phyloP scores from a whole-genome alignment of 2,888 invertebrate genomes.

The Drosophila emarginata region DNA sequence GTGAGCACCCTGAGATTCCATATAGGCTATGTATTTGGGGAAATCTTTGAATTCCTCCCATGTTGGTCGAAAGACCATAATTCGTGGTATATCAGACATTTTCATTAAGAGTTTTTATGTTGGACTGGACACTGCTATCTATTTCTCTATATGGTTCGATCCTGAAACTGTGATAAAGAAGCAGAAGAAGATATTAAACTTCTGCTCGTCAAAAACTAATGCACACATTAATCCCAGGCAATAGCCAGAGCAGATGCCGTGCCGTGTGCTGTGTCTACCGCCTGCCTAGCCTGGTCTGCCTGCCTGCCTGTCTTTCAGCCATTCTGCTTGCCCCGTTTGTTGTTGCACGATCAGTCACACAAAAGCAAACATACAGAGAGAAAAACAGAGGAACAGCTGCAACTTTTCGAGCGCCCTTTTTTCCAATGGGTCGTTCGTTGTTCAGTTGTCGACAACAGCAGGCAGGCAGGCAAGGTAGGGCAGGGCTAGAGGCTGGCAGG shows the following conservation, averaged over 20 bases:
- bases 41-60: constrained; percentile 99
- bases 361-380: constrained; percentile 20
- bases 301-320: constrained; percentile 7
- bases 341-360: constrained; percentile 14
- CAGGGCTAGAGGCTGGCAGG: constrained; percentile 60
- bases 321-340: constrained; percentile 21
- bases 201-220: not conserved
- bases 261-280: not conserved
- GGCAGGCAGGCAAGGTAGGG: constrained; percentile 41
- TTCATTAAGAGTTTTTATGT: constrained; percentile 21
- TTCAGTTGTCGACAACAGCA: constrained; percentile 33
- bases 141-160: not conserved
- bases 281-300: constrained; percentile 7
- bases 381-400: constrained; percentile 67
- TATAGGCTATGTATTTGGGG: constrained; percentile 92
- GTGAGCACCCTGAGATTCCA: constrained; percentile 96
- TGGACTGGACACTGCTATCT: not conserved
- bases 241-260: constrained; percentile 27
- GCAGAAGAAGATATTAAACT: constrained; percentile 22
- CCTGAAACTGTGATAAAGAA: constrained; percentile 46
- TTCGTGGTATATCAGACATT: constrained; percentile 78
- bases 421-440: constrained; percentile 46
- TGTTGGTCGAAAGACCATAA: constrained; percentile 92
- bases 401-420: constrained; percentile 65
- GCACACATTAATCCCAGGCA: constrained; percentile 28